phyloP scores from a whole-genome alignment of 2,113 vertebrate genomes.

The Pygoscelis antarcticus region DNA sequence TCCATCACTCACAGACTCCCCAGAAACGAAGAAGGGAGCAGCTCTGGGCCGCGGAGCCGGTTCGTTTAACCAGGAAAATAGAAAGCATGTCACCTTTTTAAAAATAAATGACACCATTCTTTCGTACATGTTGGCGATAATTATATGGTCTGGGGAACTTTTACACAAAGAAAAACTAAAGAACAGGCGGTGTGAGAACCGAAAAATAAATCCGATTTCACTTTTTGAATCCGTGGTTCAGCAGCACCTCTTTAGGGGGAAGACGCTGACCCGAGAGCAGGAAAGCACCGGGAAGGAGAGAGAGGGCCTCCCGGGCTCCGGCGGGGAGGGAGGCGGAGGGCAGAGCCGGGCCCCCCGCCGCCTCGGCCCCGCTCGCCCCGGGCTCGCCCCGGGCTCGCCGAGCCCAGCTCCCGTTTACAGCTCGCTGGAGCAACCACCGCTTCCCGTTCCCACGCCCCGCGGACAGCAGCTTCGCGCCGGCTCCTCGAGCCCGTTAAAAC shows the following conservation, averaged over 20 bases:
- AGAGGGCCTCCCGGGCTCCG: neutral
- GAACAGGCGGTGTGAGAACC: neutral
- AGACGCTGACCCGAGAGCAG: neutral
- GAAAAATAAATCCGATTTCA: neutral
- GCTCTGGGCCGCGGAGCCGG: slow-evolving; percentile 5
- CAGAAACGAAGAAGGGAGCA: slow-evolving; percentile 44
- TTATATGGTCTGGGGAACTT: slow-evolving; percentile 53
- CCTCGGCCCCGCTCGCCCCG: neutral
- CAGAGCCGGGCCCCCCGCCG: neutral
- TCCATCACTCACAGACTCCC: slow-evolving; percentile 77
- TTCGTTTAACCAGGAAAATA: slow-evolving; percentile 39
- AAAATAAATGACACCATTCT: slow-evolving; percentile 51
- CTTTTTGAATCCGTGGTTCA: neutral
- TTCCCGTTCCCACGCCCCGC: neutral
- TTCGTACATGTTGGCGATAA: slow-evolving; percentile 8
- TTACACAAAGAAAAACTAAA: neutral
- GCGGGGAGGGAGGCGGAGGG: neutral
- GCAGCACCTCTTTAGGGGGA: neutral
- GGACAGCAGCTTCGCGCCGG: neutral
- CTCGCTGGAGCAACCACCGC: neutral
- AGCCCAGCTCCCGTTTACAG: neutral
- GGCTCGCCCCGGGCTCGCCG: neutral
- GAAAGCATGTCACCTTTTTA: slow-evolving; percentile 1
- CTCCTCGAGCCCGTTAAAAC: neutral
- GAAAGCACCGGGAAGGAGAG: neutral